Base-by-base conservation (phyloP, 2,888 invertebrate genomes). In the Ecdyonurus torrentis region DNA sequence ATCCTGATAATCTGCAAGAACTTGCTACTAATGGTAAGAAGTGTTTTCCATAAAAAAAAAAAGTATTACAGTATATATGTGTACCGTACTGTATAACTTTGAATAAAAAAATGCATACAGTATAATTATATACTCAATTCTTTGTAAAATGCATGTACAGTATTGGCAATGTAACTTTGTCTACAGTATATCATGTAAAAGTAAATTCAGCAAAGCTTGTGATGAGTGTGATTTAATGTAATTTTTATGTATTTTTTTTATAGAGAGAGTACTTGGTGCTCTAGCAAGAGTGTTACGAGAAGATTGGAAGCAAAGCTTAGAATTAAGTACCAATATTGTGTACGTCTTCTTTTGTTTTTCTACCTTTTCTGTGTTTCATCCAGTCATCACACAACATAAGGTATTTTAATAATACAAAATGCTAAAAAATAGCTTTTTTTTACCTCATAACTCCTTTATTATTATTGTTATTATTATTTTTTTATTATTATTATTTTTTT, bases 341-440 rank as follows among this genome's bases (percentile, higher is more conserved):
- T 93, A 94, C 74, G 91, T 93, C 70, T 98, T 98, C 78, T 94
- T 95, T 74, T 97, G 95, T 74, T 95, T 99, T 74, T 97, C 98
- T 15, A 90, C 91, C 53, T 98, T 95, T 73, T 87, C 89, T 70
- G 89, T 91, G 72, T 98, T 98, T 77, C 98, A 99, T 75, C 85
- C 88, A 61, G 87, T 96, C 55, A 89, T 99, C 66, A 83, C 94
- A 61, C 94, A 96, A 74, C 95, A 96, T 74, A 96, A 98, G 81
- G 89, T 88, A 72, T 73, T 18, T 37, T 19, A n/a, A n/a, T n/a
- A n/a, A n/a, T n/a, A n/a, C n/a, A n/a, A n/a, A 37, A 53, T 2
- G 10, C 7, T 61, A 59, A 62, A 64, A 63, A 52, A 52, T 59
- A 60, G 52, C 55, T 25, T 63, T 60, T 61, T 52, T 59, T 62